phyloP scores from a whole-genome alignment of 2,888 invertebrate genomes.

The Eupithecia insigniata region DNA sequence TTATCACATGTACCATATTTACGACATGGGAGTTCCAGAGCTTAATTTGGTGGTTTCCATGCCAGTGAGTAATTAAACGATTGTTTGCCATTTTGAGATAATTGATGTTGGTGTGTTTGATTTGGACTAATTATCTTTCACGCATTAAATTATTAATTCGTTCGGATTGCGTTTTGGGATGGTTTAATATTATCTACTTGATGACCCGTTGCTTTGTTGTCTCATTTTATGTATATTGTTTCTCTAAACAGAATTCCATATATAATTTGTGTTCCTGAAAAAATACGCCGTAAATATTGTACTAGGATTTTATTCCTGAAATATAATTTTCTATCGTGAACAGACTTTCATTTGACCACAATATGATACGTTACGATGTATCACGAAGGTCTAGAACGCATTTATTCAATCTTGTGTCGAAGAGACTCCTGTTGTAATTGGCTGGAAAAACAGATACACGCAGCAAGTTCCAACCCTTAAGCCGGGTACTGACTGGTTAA shows the following conservation, averaged over 20 bases:
- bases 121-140: slow-evolving; percentile 79
- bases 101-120: slow-evolving; percentile 80
- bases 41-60: slow-evolving; percentile 78
- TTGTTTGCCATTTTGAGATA: slow-evolving; percentile 81
- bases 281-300: neutral
- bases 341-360: neutral
- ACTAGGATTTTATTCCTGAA: no score
- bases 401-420: neutral
- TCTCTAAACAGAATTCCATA: neutral
- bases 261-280: neutral
- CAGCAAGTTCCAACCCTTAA: neutral
- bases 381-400: neutral
- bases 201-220: slow-evolving; percentile 23
- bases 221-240: slow-evolving; percentile 2
- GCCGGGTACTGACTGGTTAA: no score
- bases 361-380: neutral
- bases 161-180: slow-evolving; percentile 51
- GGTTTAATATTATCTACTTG: slow-evolving; percentile 43
- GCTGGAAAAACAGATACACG: neutral
- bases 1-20: slow-evolving; percentile 64
- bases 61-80: slow-evolving; percentile 78
- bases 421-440: neutral
- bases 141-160: slow-evolving; percentile 70
- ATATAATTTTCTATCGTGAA: no score
- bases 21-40: slow-evolving; percentile 62